These are phyloP conservation scores for Drosophila ohnishii DNA, from an alignment of 1,140 invertebrate genomes.

Conservation along the genomic window DNA sequence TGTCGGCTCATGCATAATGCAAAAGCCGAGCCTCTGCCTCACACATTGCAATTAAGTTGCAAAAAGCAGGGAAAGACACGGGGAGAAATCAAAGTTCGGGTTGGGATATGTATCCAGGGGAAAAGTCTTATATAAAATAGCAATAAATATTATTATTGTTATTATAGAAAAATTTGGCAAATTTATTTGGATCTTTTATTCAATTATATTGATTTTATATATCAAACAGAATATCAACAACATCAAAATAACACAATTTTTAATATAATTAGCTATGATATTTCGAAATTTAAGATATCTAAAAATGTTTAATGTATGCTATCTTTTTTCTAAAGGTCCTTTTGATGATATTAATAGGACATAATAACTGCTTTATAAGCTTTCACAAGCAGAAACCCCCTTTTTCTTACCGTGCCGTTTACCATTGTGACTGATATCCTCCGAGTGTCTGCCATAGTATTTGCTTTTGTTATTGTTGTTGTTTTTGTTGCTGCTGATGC, in stretches of 20 bases:
- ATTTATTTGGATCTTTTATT: no score
- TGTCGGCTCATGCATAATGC: constrained; percentile 73
- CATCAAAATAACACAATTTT: no score
- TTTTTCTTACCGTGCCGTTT: neutral
- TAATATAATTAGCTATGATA: no score
- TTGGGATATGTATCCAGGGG: no score
- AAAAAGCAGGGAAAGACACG: constrained; percentile 45
- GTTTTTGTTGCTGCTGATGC: constrained; percentile 21
- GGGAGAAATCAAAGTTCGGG: constrained; percentile 6
- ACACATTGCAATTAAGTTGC: constrained; percentile 76
- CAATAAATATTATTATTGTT: no score
- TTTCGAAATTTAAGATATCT: no score
- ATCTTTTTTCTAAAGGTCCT: neutral
- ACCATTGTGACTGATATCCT: constrained; percentile 12
- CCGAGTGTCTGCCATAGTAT: constrained; percentile 54
- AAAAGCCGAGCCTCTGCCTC: constrained; percentile 45
- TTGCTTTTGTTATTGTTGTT: constrained; percentile 29
- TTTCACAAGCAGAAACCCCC: no score
- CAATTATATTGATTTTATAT: no score
- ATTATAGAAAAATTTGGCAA: no score
- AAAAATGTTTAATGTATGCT: no score
- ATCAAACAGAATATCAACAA: no score
- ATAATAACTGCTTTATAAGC: neutral
- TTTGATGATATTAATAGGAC: neutral
- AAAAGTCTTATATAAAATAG: no score